phyloP scores from a whole-genome alignment of 2,797 vertebrate genomes.

The Chloroceryle amazona region DNA sequence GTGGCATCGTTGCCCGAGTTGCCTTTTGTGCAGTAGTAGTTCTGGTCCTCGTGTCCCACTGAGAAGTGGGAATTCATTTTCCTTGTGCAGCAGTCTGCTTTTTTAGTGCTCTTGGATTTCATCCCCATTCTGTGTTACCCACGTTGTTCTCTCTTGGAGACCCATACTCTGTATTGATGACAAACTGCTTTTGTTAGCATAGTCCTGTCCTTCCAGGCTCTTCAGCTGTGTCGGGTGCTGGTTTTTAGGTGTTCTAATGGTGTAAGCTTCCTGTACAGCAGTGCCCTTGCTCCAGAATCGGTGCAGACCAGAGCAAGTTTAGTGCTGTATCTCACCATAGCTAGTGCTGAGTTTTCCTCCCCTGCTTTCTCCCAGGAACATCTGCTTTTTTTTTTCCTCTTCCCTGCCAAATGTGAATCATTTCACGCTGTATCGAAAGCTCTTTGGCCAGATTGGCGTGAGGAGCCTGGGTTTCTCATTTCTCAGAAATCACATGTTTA shows the following conservation, averaged over 20 bases:
- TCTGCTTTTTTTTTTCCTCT: background rate
- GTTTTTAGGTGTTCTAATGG: background rate
- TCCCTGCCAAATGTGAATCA: background rate
- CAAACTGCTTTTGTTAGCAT: background rate
- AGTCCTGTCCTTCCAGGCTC: background rate
- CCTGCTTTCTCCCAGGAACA: background rate
- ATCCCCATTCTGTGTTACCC: background rate
- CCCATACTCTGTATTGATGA: background rate
- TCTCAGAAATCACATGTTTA: background rate
- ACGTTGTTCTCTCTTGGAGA: background rate
- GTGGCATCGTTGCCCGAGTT: fast-evolving
- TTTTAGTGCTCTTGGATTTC: background rate
- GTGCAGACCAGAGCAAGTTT: background rate
- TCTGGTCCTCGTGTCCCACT: background rate
- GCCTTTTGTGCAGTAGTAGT: background rate
- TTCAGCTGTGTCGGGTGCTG: background rate
- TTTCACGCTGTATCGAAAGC: background rate
- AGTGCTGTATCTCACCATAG: background rate
- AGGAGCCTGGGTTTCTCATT: background rate
- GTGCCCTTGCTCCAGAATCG: background rate
- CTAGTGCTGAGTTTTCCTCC: background rate
- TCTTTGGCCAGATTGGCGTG: background rate
- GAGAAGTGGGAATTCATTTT: background rate
- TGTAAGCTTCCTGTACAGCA: fast-evolving
- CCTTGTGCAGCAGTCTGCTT: background rate